phyloP scores from a whole-genome alignment of 1,140 invertebrate genomes.

The Metaphire vulgaris region DNA sequence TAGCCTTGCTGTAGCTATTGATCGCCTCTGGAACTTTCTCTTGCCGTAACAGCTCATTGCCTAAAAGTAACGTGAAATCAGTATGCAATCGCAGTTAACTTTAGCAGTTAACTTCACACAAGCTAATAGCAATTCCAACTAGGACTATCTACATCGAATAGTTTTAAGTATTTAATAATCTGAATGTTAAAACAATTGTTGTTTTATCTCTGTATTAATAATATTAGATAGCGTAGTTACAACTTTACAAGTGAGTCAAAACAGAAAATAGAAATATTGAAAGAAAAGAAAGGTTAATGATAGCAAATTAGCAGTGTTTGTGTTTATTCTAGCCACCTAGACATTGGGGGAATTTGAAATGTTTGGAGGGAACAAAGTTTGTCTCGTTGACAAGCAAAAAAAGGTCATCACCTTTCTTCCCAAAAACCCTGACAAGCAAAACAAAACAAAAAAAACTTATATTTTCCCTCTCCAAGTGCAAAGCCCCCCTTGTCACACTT shows the following conservation, averaged over 20 bases:
- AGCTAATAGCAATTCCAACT: neutral
- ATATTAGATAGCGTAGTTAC: neutral
- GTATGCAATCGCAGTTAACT: neutral
- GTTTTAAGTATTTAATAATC: neutral
- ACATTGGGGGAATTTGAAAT: too few species aligned
- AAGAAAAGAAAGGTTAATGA: too few species aligned
- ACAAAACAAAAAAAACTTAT: neutral
- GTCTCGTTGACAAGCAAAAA: too few species aligned
- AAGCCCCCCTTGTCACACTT: too few species aligned
- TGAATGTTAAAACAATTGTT: neutral
- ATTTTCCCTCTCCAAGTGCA: too few species aligned
- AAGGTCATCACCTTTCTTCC: too few species aligned
- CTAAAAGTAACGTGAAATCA: neutral
- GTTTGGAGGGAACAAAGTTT: too few species aligned
- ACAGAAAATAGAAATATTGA: too few species aligned
- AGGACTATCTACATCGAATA: neutral
- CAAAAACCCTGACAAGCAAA: too few species aligned
- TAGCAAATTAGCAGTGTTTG: too few species aligned
- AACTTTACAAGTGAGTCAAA: too few species aligned
- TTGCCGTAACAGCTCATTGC: constrained; percentile 24
- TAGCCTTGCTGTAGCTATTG: constrained; percentile 17
- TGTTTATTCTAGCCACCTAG: too few species aligned
- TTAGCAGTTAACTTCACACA: neutral
- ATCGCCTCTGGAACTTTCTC: constrained; percentile 23
- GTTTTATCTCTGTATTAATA: neutral